Evolutionary conservation across 2,888 invertebrate genomes (phyloP), one percentile per base, ranked within the genome.

Genomic region (Sceliomorpha sp.): DNA sequence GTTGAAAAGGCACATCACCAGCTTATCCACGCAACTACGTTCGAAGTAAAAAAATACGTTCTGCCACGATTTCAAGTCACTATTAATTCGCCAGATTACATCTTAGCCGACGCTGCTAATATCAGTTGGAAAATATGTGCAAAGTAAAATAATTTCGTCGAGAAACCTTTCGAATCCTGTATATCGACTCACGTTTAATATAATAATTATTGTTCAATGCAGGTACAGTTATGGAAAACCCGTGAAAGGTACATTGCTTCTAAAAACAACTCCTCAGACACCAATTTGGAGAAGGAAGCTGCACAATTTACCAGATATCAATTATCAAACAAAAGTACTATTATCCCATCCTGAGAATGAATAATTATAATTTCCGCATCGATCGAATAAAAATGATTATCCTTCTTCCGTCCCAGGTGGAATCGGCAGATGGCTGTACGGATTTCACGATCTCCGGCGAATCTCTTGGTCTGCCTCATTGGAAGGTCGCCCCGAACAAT

Each of bases 211-310:
- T n/a, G n/a, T n/a, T n/a, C n/a, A n/a, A n/a, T n/a, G 2, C 12
- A 91, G 91, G 74, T 92, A 92, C 79, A 91, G 91, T 1, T 92
- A 92, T 76, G 92, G 92, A 0, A 90, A 91, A 77, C 89, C 90
- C 0, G 92, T 93, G 0, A 89, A 90, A 58, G 93, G 93, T 8
- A 78, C 88, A 60, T 79, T 89, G 72, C 79, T 89, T n/a, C 74
- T 90, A 31, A 90, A 89, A 84, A 74, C 85, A 2, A 82, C 79
- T 0, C 81, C 87, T 0, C 81, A 84, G 53, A 85, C 81, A 7
- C 85, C 86, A 1, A 82, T 80, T 26, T 88, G 88, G 86, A 76
- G 79, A 55, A 73, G 83, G 17, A 84, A 81, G 44, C 83, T 81
- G 31, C 78, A 82, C 14, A 84, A 86, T 66, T 72, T 85, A 15